These are phyloP conservation scores for Phylloscopus trochilus DNA, from an alignment of 2,113 vertebrate genomes.

Conservation along the genomic window DNA sequence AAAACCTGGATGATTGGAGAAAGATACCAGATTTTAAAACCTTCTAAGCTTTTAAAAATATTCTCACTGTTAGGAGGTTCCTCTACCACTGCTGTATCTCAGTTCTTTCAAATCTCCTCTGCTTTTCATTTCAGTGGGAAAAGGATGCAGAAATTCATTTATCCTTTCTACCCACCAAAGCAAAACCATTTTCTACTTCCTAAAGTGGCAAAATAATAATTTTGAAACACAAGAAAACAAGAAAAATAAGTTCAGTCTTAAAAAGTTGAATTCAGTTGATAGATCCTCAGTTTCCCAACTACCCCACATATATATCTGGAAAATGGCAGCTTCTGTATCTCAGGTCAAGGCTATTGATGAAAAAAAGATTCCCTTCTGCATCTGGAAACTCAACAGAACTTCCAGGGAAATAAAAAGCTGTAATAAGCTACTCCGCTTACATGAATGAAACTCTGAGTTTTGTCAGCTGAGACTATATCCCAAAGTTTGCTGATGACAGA, in stretches of 20 bases:
- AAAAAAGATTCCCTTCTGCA: background rate
- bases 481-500: constrained; percentile 52
- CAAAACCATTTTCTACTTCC: background rate
- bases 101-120: background rate
- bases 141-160: background rate
- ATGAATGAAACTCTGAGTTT: constrained; percentile 11
- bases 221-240: background rate
- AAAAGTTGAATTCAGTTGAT: background rate
- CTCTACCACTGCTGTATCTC: background rate
- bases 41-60: background rate
- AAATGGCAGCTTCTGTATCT: background rate
- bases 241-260: background rate
- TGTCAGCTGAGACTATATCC: background rate
- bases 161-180: background rate
- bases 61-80: background rate
- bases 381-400: constrained; percentile 20
- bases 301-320: background rate
- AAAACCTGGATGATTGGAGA: background rate
- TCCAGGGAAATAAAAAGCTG: constrained; percentile 15
- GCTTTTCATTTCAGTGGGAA: background rate
- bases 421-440: background rate
- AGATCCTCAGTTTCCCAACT: background rate
- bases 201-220: background rate
- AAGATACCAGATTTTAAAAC: background rate
- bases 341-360: background rate